These are phyloP conservation scores for Perca schrenkii DNA, from an alignment of 2,113 vertebrate genomes.

Conservation along the genomic window DNA sequence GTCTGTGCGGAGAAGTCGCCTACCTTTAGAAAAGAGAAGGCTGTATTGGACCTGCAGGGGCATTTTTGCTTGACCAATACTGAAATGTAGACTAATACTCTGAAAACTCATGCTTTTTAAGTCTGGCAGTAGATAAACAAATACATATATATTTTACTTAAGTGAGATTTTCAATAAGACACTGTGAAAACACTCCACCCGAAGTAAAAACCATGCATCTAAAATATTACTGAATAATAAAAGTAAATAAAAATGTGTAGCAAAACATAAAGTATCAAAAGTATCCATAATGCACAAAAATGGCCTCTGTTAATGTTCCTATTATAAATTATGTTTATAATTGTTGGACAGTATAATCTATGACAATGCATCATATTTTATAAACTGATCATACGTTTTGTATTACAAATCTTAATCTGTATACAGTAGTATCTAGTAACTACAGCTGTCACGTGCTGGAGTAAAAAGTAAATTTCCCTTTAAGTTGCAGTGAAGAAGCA, in stretches of 20 bases:
- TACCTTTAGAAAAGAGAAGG: conserved; percentile 17
- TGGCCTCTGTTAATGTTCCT: background rate
- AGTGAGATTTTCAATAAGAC: background rate
- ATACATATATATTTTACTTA: background rate
- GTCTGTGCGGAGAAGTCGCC: conserved; percentile 21
- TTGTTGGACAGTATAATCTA: background rate
- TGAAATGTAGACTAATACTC: background rate
- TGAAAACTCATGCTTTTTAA: background rate
- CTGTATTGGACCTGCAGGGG: background rate
- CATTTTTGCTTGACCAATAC: conserved; percentile 9
- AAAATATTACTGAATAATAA: background rate
- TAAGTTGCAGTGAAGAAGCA: background rate
- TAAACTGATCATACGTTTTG: background rate
- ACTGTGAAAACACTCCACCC: background rate
- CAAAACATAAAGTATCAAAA: background rate
- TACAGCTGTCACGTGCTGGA: background rate
- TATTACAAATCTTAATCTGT: background rate
- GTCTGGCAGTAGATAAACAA: background rate
- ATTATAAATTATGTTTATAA: background rate
- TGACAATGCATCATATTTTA: background rate
- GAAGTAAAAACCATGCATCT: background rate
- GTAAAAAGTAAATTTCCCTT: background rate
- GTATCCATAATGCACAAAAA: background rate
- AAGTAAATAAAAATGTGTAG: background rate
- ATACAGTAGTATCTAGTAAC: background rate